These are phyloP conservation scores for Platichthys stellatus DNA, from an alignment of 2,113 vertebrate species.

Conservation along the genomic window DNA sequence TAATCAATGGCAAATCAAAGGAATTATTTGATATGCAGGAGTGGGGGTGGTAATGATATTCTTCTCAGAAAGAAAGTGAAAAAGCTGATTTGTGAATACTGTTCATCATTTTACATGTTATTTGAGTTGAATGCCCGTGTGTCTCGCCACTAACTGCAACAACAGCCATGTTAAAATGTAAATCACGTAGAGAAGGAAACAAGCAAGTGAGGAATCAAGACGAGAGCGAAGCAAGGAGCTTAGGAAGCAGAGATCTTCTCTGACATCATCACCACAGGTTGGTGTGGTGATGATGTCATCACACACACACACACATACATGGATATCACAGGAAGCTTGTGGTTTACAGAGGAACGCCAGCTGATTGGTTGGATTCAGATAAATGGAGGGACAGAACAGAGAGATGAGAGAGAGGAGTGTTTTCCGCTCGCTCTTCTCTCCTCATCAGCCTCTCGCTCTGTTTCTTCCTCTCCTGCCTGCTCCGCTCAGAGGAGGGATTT, in stretches of 20 bases:
- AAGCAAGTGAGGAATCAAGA: constrained; percentile 3
- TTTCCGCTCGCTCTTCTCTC: constrained; percentile 42
- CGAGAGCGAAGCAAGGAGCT: background rate
- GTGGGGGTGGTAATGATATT: background rate
- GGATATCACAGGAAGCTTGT: background rate
- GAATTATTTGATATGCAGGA: background rate
- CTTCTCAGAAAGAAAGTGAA: too few species aligned
- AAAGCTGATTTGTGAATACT: too few species aligned
- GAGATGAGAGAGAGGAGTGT: constrained; percentile 52
- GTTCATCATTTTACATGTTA: too few species aligned
- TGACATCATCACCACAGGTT: constrained; percentile 44
- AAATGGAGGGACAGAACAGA: constrained; percentile 46
- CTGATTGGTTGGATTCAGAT: constrained; percentile 57
- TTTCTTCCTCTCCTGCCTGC: constrained; percentile 51
- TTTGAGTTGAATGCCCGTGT: too few species aligned
- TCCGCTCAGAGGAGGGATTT: constrained; percentile 78
- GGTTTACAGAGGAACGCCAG: constrained; percentile 14
- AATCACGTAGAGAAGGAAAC: background rate
- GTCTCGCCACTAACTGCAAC: too few species aligned
- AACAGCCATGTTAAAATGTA: background rate
- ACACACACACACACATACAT: constrained; percentile 9
- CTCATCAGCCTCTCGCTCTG: constrained; percentile 18
- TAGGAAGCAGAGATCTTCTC: constrained; percentile 23
- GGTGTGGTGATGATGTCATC: background rate
- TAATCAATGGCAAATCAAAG: background rate